phyloP scores from a whole-genome alignment of 2,797 vertebrate genomes.

The Argyrosomus regius region DNA sequence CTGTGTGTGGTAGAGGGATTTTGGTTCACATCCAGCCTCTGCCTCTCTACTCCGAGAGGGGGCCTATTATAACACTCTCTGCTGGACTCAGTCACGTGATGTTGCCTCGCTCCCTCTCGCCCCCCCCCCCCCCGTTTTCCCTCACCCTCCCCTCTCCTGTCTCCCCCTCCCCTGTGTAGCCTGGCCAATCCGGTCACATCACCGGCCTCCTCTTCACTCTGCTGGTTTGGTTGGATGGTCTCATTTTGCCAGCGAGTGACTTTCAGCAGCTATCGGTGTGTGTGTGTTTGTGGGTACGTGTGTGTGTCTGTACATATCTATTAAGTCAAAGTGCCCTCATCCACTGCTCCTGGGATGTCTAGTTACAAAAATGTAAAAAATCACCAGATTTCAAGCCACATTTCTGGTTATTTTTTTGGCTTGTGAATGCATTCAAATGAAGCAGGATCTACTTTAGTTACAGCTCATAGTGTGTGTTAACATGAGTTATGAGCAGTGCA shows the following conservation, averaged over 20 bases:
- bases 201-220: slow-evolving; percentile 65
- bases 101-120: slow-evolving; percentile 45
- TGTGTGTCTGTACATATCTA: slow-evolving; percentile 9
- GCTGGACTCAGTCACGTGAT: slow-evolving; percentile 85
- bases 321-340: slow-evolving; percentile 8
- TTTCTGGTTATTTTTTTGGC: not conserved
- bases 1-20: slow-evolving; percentile 90
- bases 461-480: not conserved
- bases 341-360: slow-evolving; percentile 1
- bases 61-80: slow-evolving; percentile 87
- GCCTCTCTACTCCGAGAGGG: slow-evolving; percentile 85
- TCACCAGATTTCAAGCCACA: not conserved
- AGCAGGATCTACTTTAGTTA: not conserved
- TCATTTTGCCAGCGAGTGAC: slow-evolving; percentile 77
- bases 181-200: slow-evolving; percentile 69
- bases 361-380: not conserved
- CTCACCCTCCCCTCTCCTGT: slow-evolving; percentile 23
- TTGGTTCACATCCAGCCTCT: slow-evolving; percentile 87
- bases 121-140: slow-evolving; percentile 15
- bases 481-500: too few species aligned
- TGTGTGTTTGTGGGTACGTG: not conserved
- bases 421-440: not conserved
- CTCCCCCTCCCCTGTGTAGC: slow-evolving; percentile 39
- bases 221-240: slow-evolving; percentile 76
- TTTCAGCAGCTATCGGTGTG: slow-evolving; percentile 49